Evolutionary conservation across 2,113 vertebrate species (phyloP), one percentile per base, ranked within the genome.

Genomic region (Lophotis ruficrista): DNA sequence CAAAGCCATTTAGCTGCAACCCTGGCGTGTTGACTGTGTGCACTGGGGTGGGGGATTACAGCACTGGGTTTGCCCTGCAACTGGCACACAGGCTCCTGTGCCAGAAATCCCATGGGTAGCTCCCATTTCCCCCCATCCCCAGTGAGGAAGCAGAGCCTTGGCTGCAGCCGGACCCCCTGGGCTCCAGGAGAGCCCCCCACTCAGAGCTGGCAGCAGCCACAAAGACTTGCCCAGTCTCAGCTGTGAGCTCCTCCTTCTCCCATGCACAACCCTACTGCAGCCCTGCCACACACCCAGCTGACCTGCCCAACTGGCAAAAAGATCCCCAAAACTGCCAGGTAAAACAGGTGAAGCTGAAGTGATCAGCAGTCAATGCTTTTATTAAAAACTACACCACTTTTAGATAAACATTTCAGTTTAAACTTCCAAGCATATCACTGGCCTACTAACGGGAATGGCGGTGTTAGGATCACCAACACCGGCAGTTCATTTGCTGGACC

Each of bases 351-450:
- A 83, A 48, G 73, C 70, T 88, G 60, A 48, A 92, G 80, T 24
- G 54, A 86, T 89, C 87, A 96, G 94, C 93, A 96, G 89, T 94
- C 90, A 96, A 94, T 90, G 91, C 82, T 66, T 98, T 98, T 98
- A 98, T 96, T 98, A 95, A 97, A 97, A 97, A 96, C 96, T 93
- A 96, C 92, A 95, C 75, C 94, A 83, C 81, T 96, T 94, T 87
- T 60, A 90, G 94, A 87, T 86, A 83, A 96, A 96, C 93, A 96
- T 92, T 96, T 94, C 70, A 20, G 93, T 94, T 91, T 62, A 31
- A 72, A 41, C 81, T 92, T 95, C 83, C 94, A 91, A 94, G 89
- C 75, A 0, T 80, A 31, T 71, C 89, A 90, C 85, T 82, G 89
- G 85, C 90, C 91, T 84, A 37, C 54, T 62, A 81, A 57, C 1